Conservation (phyloP, 2,888 invertebrate genomes). For the Lordiphosa fenestrarum region DNA sequence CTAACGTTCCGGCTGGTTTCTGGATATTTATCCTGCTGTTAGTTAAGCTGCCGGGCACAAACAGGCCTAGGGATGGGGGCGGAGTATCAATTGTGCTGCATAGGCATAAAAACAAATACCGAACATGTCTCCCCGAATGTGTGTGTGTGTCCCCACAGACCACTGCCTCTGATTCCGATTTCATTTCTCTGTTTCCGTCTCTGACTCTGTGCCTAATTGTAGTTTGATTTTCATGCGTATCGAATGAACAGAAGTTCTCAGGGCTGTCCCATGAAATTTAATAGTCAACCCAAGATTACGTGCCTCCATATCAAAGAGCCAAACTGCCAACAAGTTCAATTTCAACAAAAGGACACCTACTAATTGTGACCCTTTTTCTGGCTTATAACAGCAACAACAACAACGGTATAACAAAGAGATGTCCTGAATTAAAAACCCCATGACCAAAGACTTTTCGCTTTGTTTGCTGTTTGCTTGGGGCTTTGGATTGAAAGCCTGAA, state of each 20-base stretch:
- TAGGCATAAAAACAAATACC: constrained; percentile 50
- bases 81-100: constrained; percentile 45
- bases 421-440: constrained; percentile 22
- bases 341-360: constrained; percentile 48
- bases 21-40: constrained; percentile 66
- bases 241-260: constrained; percentile 53
- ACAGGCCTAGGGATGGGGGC: constrained; percentile 58
- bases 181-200: constrained; percentile 15
- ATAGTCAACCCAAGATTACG: constrained; percentile 50
- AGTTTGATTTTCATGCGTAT: constrained; percentile 71
- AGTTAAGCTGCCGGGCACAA: constrained; percentile 69
- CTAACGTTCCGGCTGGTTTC: constrained; percentile 16
- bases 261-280: constrained; percentile 49
- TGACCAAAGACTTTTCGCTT: constrained; percentile 13
- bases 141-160: constrained; percentile 15
- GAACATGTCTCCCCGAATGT: neutral
- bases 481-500: constrained; percentile 24
- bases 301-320: constrained; percentile 56
- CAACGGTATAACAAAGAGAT: constrained; percentile 6
- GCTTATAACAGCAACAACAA: constrained; percentile 33
- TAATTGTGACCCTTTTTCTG: constrained; percentile 63
- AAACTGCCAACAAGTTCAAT: constrained; percentile 25
- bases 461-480: neutral
- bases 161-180: neutral
- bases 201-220: constrained; percentile 64